phyloP scores from a whole-genome alignment of 2,888 invertebrate species.

The Morpho helenor region DNA sequence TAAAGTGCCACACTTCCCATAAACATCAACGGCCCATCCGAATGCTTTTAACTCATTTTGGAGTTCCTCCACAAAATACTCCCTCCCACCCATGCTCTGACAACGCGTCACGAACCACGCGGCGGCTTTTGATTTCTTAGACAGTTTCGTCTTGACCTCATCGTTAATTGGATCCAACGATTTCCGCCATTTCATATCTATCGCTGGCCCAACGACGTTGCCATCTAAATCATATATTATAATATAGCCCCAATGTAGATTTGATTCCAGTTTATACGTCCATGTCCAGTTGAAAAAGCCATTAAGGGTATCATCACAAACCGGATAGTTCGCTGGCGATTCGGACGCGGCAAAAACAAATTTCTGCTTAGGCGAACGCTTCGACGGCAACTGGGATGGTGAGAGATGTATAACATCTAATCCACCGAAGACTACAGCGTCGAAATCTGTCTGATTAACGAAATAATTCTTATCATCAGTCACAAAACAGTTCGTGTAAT shows the following conservation, averaged over 20 bases:
- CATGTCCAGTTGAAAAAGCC: conserved; percentile 24
- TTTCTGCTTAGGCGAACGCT: conserved; percentile 1
- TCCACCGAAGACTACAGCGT: conserved; percentile 2
- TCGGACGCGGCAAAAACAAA: conserved; percentile 6
- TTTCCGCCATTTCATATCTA: conserved; percentile 30
- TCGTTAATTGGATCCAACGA: conserved; percentile 28
- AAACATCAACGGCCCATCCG: conserved; percentile 31
- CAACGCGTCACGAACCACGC: conserved; percentile 43
- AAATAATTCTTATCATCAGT: too few relatives aligned
- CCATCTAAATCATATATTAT: conserved; percentile 29
- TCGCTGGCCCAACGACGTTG: conserved; percentile 30
- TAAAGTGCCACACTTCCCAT: conserved; percentile 33
- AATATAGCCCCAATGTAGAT: conserved; percentile 34
- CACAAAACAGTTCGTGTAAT: too few relatives aligned
- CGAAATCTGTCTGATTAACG: too few relatives aligned
- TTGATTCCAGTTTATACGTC: conserved; percentile 36
- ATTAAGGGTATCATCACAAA: conserved; percentile 22
- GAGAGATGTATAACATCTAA: neutral
- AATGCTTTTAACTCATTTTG: conserved; percentile 25
- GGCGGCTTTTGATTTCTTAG: conserved; percentile 34
- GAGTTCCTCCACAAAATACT: conserved; percentile 26
- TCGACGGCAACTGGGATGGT: neutral
- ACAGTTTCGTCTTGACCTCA: conserved; percentile 27
- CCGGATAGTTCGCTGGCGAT: neutral
- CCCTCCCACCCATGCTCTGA: conserved; percentile 26